A percentile compares a stretch with the other conserved stretches of the same genome.
Evolutionary conservation across 2,113 vertebrate species (phyloP).

Genomic region (Nothobranchius furzeri): DNA sequence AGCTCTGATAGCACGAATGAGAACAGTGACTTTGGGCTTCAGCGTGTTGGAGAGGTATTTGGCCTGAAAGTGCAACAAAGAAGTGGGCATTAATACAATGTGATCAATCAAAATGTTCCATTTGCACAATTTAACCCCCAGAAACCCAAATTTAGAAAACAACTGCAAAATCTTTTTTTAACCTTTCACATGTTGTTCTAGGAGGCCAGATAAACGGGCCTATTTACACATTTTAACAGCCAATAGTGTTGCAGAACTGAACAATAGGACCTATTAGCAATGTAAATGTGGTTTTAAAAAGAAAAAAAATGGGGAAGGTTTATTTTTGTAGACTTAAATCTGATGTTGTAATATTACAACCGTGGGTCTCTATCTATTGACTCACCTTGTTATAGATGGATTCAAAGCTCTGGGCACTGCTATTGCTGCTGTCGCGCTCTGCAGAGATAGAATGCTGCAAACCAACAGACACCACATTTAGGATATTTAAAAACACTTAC

Average conservation of each 20-base stretch:
- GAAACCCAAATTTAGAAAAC: too few relatives aligned
- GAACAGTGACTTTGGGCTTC: slow-evolving; percentile 68
- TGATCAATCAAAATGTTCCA: not conserved
- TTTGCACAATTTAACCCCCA: not conserved
- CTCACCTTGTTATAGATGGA: slow-evolving; percentile 66
- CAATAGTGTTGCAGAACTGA: too few relatives aligned
- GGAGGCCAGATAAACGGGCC: too few relatives aligned
- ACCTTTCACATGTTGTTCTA: too few relatives aligned
- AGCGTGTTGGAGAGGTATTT: slow-evolving; percentile 72
- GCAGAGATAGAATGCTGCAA: slow-evolving; percentile 49
- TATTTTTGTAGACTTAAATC: too few relatives aligned
- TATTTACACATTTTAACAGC: too few relatives aligned
- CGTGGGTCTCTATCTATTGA: not conserved
- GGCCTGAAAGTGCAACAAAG: slow-evolving; percentile 57
- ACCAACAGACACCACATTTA: slow-evolving; percentile 25
- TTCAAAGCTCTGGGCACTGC: slow-evolving; percentile 72
- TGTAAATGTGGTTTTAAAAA: too few relatives aligned
- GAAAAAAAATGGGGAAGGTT: too few relatives aligned
- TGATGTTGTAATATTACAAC: too few relatives aligned
- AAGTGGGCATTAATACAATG: not conserved
- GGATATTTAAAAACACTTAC: too few relatives aligned
- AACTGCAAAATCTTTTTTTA: too few relatives aligned
- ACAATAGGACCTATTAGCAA: too few relatives aligned
- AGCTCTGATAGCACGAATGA: slow-evolving; percentile 71
- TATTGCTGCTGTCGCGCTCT: slow-evolving; percentile 29